These are phyloP conservation scores for Glaucidium brasilianum DNA, from an alignment of 2,113 vertebrate species.

Conservation along the genomic window DNA sequence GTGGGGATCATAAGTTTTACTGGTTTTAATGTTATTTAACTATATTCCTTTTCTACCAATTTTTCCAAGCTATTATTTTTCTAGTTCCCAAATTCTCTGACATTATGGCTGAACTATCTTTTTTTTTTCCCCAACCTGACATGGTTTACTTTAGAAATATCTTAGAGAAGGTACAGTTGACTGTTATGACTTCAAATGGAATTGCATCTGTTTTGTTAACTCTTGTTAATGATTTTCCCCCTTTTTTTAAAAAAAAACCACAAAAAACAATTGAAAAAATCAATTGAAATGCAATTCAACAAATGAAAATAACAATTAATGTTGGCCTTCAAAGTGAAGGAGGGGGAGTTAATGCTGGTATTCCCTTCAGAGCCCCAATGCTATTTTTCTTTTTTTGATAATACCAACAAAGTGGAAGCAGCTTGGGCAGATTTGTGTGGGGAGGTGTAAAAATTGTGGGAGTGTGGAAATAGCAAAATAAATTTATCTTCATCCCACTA, in stretches of 20 bases:
- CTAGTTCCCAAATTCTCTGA: background rate
- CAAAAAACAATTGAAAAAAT: background rate
- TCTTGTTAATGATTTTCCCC: background rate
- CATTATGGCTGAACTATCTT: background rate
- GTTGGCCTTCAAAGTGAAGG: conserved; percentile 19
- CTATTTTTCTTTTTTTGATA: conserved; percentile 49
- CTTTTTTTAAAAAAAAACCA: background rate
- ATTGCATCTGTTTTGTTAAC: background rate
- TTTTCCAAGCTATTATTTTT: background rate
- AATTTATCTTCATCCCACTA: conserved; percentile 63
- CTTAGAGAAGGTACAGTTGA: background rate
- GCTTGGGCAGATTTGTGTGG: conserved; percentile 61
- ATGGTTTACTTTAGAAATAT: conserved; percentile 5
- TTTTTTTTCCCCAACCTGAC: background rate
- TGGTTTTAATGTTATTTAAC: background rate
- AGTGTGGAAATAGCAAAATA: conserved; percentile 66
- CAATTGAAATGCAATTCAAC: conserved; percentile 6
- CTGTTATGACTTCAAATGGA: background rate
- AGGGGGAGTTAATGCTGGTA: background rate
- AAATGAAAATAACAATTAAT: conserved; percentile 43
- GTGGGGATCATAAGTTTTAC: background rate
- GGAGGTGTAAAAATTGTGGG: conserved; percentile 64
- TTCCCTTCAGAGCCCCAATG: background rate
- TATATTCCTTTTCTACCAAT: background rate
- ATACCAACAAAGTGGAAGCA: conserved; percentile 59